Evolutionary conservation across 2,888 invertebrate genomes (phyloP), one percentile per base, ranked within the genome.

Genomic region (Agrotis segetum): DNA sequence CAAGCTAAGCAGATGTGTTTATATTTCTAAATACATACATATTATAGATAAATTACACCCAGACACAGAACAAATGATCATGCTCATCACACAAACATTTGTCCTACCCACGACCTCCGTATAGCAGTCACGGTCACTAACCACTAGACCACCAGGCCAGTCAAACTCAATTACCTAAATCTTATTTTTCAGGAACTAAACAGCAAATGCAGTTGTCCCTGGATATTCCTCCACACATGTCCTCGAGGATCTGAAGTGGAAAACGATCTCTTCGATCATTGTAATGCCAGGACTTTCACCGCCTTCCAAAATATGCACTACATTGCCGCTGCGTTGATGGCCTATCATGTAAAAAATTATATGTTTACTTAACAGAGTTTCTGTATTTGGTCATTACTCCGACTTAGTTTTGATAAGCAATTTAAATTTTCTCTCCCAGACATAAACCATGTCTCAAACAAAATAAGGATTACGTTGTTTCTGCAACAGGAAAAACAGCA

Each of bases 151-250:
- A n/a, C n/a, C n/a, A n/a, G n/a, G n/a, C n/a, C n/a, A n/a, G n/a
- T n/a, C n/a, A n/a, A n/a, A n/a, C n/a, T n/a, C n/a, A n/a, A n/a
- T 29, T 13, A 19, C 19, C 6, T 7, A 21, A 47, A 2, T 47
- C 17, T 53, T 24, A 16, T 17, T 52, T 87, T 88, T 19, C 88
- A 95, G 95, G 91, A 91, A 0, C 90, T 95, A 58, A 49, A 74
- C n/a, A 79, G 69, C 5, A 56, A 71, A 4, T 86, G 90, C 0
- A 62, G 67, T 4, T 69, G 68, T 13, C 72, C 82, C 0, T 95
- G 95, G 95, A 89, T 93, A 7, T 96, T 92, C 84, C 91, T 93
- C 74, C 96, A 96, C 87, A 93, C 93, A 0, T 92, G 92, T 56
- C 95, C 95, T 0, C 79, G 93, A 47, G 96, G 95, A 0, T 52